Conservation (phyloP, 2,888 invertebrate genomes). For the Brachypalpus laphriformis region DNA sequence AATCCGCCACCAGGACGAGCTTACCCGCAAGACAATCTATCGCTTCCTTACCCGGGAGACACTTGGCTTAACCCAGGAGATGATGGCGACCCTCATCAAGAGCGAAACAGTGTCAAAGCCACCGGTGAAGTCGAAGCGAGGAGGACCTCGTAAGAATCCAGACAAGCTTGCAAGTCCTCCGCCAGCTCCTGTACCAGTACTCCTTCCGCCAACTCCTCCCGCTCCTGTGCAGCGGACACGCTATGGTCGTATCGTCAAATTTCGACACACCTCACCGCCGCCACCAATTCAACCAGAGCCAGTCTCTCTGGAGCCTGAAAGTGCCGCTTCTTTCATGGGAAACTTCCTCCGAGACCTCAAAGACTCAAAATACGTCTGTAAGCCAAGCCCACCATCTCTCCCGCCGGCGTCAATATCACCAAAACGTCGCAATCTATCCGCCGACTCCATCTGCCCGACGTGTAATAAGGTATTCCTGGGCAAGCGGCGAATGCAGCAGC, state of each 20-base stretch:
- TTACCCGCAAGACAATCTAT: constrained; percentile 80
- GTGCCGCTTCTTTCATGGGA: constrained; percentile 75
- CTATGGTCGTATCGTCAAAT: constrained; percentile 77
- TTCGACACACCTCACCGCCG: constrained; percentile 13
- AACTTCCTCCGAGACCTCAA: constrained; percentile 77
- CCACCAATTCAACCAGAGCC: constrained; percentile 36
- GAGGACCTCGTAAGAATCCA: constrained; percentile 76
- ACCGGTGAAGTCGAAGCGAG: constrained; percentile 72
- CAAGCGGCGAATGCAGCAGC: constrained; percentile 78
- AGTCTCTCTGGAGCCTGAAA: constrained; percentile 49
- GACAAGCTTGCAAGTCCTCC: constrained; percentile 8
- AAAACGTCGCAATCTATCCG: constrained; percentile 77
- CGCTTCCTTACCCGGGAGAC: constrained; percentile 78
- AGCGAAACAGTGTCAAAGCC: constrained; percentile 39
- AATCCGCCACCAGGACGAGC: constrained; percentile 77
- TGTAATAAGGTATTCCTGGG: constrained; percentile 82
- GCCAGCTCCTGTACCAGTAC: not conserved
- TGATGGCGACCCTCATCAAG: constrained; percentile 35
- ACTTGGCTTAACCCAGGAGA: constrained; percentile 76
- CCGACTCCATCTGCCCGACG: constrained; percentile 79
- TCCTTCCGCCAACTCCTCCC: not conserved
- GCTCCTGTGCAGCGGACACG: constrained; percentile 76
- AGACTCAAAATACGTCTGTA: constrained; percentile 64
- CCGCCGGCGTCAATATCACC: not conserved
- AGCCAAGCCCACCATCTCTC: constrained; percentile 21